Evolutionary conservation across 1,140 invertebrate species (phyloP), one percentile per base, ranked within the genome.

Genomic region (Meloidogyne hapla): DNA sequence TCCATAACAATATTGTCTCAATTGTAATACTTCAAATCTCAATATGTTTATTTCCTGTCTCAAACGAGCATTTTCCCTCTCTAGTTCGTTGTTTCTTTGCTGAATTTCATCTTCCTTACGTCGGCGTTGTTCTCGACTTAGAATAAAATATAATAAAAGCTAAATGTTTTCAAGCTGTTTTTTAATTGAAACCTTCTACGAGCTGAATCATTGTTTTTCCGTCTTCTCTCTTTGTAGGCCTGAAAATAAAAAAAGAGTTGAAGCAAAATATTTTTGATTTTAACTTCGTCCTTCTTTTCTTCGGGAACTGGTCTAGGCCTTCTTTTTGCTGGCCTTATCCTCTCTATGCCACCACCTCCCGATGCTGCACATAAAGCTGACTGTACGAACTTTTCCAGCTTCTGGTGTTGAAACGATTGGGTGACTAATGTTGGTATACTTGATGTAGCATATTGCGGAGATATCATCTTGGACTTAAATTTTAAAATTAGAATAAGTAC

Each of bases 151-250:
- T n/a, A 56, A n/a, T n/a, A n/a, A n/a, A n/a, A n/a, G n/a, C n/a
- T n/a, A n/a, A n/a, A n/a, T n/a, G n/a, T n/a, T n/a, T n/a, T 48
- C 18, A 48, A 48, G 18, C 2, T 18, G 13, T 18, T 42, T 42
- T 42, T 42, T 42, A 12, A 18, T 0, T 18, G 15, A 48, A 56
- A 56, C 48, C 48, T 56, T 21, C 38, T 12, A 25, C 73, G 62
- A 1, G 64, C 62, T 62, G 71, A 73, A 38, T 56, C 71, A 23
- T 73, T 73, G 38, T 73, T 73, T 21, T 73, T 73, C 38, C 38
- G 9, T 12, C 71, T 61, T 73, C 71, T 42, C n/a, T 73, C 71
- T 40, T 61, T 42, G 10, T 73, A 73, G 23, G 71, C 71, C 71
- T 73, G 0, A 70, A 23, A n/a, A 25, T 18, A 64, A 21, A 25